Conservation (phyloP, 2,888 invertebrate species). For the Tachina grossa region DNA sequence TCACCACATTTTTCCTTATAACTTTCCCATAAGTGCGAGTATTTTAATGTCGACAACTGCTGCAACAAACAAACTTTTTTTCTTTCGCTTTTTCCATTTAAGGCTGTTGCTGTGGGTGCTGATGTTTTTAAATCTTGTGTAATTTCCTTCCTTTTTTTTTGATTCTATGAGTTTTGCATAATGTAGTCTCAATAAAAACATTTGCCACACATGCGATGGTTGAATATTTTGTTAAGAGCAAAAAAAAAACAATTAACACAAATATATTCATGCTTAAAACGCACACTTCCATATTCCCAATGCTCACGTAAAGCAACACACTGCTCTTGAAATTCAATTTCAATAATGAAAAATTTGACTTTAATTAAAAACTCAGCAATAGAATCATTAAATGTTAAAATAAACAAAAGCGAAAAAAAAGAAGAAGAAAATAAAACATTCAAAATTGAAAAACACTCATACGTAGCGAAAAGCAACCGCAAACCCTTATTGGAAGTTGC, state of each 20-base stretch:
- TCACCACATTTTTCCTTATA: slow-evolving; percentile 35
- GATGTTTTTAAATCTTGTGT: slow-evolving; percentile 61
- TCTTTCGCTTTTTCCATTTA: slow-evolving; percentile 8
- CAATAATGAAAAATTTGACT: slow-evolving; percentile 71
- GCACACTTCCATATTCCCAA: slow-evolving; percentile 29
- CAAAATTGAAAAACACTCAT: slow-evolving; percentile 67
- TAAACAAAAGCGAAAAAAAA: slow-evolving; percentile 45
- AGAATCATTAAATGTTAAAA: slow-evolving; percentile 64
- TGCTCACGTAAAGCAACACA: neutral
- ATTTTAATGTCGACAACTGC: slow-evolving; percentile 54
- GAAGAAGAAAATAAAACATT: slow-evolving; percentile 8
- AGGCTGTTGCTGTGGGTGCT: slow-evolving; percentile 52
- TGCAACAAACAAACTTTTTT: slow-evolving; percentile 36
- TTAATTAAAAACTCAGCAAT: slow-evolving; percentile 71
- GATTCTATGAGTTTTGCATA: slow-evolving; percentile 56
- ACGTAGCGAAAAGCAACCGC: slow-evolving; percentile 24
- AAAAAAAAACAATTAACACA: slow-evolving; percentile 32
- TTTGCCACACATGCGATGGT: slow-evolving; percentile 69
- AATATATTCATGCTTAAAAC: slow-evolving; percentile 52
- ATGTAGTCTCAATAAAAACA: slow-evolving; percentile 68
- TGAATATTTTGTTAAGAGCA: slow-evolving; percentile 43
- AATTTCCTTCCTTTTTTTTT: slow-evolving; percentile 49
- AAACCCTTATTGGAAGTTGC: slow-evolving; percentile 40
- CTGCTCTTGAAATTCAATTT: slow-evolving; percentile 65
- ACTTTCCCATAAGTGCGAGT: slow-evolving; percentile 36